phyloP scores from a whole-genome alignment of 2,797 vertebrate species.

The Syndactyla subalaris region DNA sequence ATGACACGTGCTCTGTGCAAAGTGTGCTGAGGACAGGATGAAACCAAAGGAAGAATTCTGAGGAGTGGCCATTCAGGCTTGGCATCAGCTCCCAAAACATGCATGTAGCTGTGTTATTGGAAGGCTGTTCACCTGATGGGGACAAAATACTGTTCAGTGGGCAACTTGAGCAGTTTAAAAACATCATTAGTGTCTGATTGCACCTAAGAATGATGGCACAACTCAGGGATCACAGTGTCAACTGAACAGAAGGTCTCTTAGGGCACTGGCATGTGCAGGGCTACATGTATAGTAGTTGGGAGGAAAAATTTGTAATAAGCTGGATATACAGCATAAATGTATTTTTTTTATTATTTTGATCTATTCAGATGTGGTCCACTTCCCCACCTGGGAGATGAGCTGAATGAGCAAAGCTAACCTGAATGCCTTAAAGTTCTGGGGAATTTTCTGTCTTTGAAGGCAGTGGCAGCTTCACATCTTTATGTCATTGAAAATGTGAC shows the following conservation, averaged over 20 bases:
- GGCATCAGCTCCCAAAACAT: not conserved
- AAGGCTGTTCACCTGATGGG: not conserved
- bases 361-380: not conserved
- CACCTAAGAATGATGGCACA: not conserved
- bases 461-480: not conserved
- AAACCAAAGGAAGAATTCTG: not conserved
- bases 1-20: not conserved
- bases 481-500: not conserved
- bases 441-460: not conserved
- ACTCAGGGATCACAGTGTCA: fast-evolving
- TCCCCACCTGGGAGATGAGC: not conserved
- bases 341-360: not conserved
- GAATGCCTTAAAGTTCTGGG: not conserved
- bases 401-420: not conserved
- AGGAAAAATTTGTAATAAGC: not conserved
- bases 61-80: not conserved
- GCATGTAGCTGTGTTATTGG: not conserved
- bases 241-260: not conserved
- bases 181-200: not conserved
- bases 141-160: not conserved
- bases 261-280: not conserved
- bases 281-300: not conserved
- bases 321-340: not conserved
- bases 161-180: not conserved
- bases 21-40: not conserved